These are phyloP conservation scores for Sphecodes monilicornis DNA, from an alignment of 2,888 invertebrate genomes.

Conservation along the genomic window DNA sequence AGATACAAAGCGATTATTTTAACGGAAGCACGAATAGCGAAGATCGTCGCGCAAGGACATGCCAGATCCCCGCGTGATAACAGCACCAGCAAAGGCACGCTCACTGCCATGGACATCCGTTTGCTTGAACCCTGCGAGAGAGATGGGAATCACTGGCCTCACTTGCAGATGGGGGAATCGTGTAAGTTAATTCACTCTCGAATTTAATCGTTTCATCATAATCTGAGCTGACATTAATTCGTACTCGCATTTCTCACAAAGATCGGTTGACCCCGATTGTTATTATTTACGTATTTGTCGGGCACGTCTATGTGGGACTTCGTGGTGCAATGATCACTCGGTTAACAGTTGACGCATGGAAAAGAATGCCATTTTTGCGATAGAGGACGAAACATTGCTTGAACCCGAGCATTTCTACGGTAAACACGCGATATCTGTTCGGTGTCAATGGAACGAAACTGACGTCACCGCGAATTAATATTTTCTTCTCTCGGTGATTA, in stretches of 20 bases:
- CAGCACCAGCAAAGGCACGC: slow-evolving; percentile 79
- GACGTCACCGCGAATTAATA: background rate
- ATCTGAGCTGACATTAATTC: background rate
- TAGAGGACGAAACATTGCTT: background rate
- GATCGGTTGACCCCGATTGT: background rate
- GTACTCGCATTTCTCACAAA: background rate
- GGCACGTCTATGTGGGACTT: background rate
- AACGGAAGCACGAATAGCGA: slow-evolving; percentile 66
- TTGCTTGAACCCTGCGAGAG: slow-evolving; percentile 88
- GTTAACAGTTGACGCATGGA: background rate
- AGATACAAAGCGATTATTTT: slow-evolving; percentile 85
- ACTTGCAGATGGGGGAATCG: slow-evolving; percentile 90
- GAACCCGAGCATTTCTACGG: background rate
- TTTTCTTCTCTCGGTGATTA: background rate
- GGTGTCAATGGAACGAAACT: slow-evolving; percentile 1
- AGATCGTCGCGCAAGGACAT: slow-evolving; percentile 55
- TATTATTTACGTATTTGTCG: background rate
- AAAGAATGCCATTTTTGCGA: background rate
- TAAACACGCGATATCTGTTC: slow-evolving; percentile 4
- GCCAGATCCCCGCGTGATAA: slow-evolving; percentile 62
- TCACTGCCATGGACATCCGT: slow-evolving; percentile 86
- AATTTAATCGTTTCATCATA: background rate
- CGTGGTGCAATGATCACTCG: background rate
- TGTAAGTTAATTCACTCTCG: slow-evolving; percentile 86
- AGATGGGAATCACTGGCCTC: slow-evolving; percentile 89